Base-by-base conservation (phyloP, 1,140 invertebrate genomes). In the Pseudobourletiella spinata region DNA sequence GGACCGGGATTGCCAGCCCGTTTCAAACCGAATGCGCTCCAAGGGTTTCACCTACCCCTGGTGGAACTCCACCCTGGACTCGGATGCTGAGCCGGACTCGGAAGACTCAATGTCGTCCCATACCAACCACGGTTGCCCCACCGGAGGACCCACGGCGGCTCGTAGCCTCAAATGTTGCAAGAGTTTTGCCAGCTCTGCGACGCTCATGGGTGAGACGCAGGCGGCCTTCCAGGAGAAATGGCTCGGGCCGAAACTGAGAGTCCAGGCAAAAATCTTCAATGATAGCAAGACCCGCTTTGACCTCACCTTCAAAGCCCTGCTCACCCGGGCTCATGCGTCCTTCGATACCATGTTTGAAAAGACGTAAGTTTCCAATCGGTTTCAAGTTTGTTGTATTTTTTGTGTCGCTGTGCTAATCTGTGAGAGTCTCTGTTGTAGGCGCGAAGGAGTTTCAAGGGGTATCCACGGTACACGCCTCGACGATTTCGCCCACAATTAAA, bases 301-400 rank as follows among this genome's bases (percentile, higher is more conserved):
- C 58, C 42, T 61, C 18, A 67, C 65, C 2, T 67, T 70, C 30
- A 70, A 67, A 48, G 63, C 59, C 11, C 42, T 70, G 1, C 42
- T 70, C 18, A 44, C 42, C 22, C 44, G 63, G 30, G 65, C 68
- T 20, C 68, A 70, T 64, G 59, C 62, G 1, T 65, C 62, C 14
- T 70, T 70, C 29, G 63, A 70, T 60, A 57, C 63, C 16, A 70
- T 70, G 68, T 70, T 70, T 65, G 65, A 70, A 48, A 56, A 63
- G 58, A 70, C 68, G 68, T 70, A 61, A 70, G 68, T 50, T 42
- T 44, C 1, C 29, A n/a, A n/a, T n/a, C n/a, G n/a, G n/a, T n/a
- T n/a, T n/a, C n/a, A n/a, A n/a, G n/a, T n/a, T n/a, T n/a, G n/a
- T n/a, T n/a, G n/a, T n/a, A n/a, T n/a, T n/a, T n/a, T n/a, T n/a